phyloP scores from a whole-genome alignment of 1,140 invertebrate species.

The Anadara kagoshimensis region DNA sequence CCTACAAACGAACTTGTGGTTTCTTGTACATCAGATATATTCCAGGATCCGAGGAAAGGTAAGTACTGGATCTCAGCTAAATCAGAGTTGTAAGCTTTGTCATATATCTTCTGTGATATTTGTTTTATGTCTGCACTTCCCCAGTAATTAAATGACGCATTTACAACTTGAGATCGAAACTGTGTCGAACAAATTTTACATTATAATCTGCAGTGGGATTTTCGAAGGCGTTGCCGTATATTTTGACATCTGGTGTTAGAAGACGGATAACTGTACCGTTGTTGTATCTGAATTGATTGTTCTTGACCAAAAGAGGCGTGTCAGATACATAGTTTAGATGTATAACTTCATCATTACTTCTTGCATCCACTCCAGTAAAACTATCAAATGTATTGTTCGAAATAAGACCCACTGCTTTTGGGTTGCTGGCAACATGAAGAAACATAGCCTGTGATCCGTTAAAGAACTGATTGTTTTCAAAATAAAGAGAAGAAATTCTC shows the following conservation, averaged over 20 bases:
- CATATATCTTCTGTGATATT: constrained; percentile 1
- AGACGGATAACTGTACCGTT: background rate
- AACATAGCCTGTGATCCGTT: too few species aligned
- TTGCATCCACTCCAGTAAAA: too few species aligned
- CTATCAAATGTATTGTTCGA: too few species aligned
- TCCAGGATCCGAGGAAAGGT: constrained; percentile 5
- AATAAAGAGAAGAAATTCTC: too few species aligned
- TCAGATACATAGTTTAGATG: too few species aligned
- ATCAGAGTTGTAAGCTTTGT: background rate
- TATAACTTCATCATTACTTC: too few species aligned
- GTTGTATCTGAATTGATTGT: constrained; percentile 7
- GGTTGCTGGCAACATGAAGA: too few species aligned
- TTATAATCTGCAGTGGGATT: background rate
- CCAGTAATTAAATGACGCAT: constrained; percentile 17
- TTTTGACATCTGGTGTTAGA: background rate
- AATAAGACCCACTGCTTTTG: too few species aligned
- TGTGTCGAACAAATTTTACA: background rate
- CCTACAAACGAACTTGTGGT: background rate
- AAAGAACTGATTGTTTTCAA: too few species aligned
- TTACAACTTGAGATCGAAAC: background rate
- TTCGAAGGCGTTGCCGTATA: constrained; percentile 5
- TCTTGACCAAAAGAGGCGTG: background rate
- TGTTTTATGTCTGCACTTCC: background rate
- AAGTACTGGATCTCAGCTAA: background rate
- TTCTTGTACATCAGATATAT: background rate